A percentile compares a stretch with the other conserved stretches of the same genome.
Conservation (phyloP, 2,888 invertebrate species). For the Lasioglossum villosulum region DNA sequence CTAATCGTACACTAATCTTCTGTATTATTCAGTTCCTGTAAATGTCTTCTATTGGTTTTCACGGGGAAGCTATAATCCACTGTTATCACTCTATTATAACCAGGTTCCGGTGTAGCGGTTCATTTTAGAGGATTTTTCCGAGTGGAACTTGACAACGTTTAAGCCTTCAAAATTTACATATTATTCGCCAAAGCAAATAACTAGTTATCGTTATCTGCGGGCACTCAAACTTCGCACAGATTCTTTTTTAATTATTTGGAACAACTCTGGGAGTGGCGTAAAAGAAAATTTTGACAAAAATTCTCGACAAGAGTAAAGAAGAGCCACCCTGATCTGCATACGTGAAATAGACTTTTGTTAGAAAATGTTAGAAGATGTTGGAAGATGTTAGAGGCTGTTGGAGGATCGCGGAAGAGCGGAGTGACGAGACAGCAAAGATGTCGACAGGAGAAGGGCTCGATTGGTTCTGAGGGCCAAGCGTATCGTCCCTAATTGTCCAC, state of each 20-base stretch:
- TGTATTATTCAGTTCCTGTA: slow-evolving; percentile 12
- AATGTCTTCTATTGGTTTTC: background rate
- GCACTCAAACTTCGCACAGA: too few species aligned
- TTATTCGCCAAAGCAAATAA: too few species aligned
- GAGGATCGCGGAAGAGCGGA: too few species aligned
- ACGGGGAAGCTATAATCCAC: background rate
- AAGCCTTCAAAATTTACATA: too few species aligned
- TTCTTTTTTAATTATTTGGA: too few species aligned
- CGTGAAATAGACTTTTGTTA: background rate
- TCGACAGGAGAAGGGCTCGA: background rate
- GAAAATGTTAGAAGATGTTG: background rate
- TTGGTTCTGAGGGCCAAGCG: slow-evolving; percentile 38
- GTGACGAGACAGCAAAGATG: background rate
- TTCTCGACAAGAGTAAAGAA: too few species aligned
- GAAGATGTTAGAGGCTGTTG: background rate
- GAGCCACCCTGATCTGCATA: too few species aligned
- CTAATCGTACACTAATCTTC: slow-evolving; percentile 18
- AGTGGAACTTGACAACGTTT: too few species aligned
- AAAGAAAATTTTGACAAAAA: too few species aligned
- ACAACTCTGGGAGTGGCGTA: too few species aligned
- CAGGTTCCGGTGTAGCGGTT: background rate
- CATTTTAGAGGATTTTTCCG: too few species aligned
- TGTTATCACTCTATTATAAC: background rate
- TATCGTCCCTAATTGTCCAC: slow-evolving; percentile 81
- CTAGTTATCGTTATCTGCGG: too few species aligned